These are phyloP conservation scores for Panonychus citri DNA, from an alignment of 1,140 invertebrate genomes.

Conservation along the genomic window DNA sequence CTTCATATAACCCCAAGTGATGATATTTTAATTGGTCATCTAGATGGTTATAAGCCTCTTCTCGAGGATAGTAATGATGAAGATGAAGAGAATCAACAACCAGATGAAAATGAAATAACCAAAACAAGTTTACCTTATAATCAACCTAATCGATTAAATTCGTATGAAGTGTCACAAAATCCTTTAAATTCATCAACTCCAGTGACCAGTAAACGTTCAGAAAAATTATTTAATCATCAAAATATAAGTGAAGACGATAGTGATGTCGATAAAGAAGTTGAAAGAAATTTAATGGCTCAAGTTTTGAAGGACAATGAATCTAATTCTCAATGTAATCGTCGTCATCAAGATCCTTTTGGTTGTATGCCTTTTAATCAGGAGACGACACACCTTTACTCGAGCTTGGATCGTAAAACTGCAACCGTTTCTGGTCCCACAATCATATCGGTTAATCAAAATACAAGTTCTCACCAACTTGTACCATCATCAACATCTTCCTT, in stretches of 20 bases:
- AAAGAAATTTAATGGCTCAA: slow-evolving; percentile 2
- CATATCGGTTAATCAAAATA: background rate
- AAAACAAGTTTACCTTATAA: background rate
- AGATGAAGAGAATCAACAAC: slow-evolving; percentile 4
- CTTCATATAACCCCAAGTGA: slow-evolving; percentile 8
- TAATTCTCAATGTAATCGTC: background rate
- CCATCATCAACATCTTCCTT: background rate
- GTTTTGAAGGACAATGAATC: slow-evolving; percentile 1
- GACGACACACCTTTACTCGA: background rate
- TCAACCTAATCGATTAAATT: background rate
- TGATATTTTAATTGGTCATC: slow-evolving; percentile 40
- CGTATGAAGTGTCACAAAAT: background rate
- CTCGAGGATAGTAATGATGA: slow-evolving; percentile 37
- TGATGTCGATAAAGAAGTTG: slow-evolving; percentile 11
- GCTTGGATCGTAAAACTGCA: background rate
- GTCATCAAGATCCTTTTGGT: slow-evolving; percentile 10
- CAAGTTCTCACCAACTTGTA: background rate
- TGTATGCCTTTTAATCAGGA: slow-evolving; percentile 8
- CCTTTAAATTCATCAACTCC: no score
- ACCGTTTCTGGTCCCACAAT: background rate
- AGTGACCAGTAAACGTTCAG: no score
- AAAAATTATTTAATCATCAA: background rate
- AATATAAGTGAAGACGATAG: background rate
- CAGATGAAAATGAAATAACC: background rate
- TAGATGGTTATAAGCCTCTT: slow-evolving; percentile 50